These are phyloP conservation scores for Hartigia nigra DNA, from an alignment of 2,888 invertebrate species.

Conservation along the genomic window DNA sequence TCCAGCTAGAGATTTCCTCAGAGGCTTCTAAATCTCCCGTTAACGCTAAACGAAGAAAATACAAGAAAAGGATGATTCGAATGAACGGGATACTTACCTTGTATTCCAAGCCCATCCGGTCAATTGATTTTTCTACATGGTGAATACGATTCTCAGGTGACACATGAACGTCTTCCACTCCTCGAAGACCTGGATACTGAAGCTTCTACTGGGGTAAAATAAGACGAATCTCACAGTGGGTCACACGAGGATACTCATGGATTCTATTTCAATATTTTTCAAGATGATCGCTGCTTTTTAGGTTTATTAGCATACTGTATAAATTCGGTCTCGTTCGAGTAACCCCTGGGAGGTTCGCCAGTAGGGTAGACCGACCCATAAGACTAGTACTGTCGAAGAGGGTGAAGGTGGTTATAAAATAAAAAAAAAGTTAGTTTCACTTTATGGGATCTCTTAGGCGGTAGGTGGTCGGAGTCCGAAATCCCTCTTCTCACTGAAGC, in stretches of 20 bases:
- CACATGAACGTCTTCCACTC: not conserved
- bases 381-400: constrained; percentile 16
- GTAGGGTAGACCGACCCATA: constrained; percentile 3
- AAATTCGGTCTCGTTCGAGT: constrained; percentile 4
- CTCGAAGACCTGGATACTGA: not conserved
- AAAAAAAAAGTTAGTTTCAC: constrained; percentile 47
- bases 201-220: not conserved
- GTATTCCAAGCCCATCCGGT: not conserved
- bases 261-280: constrained; percentile 1
- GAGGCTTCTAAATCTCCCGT: constrained; percentile 36
- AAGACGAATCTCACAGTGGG: not conserved
- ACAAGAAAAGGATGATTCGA: constrained; percentile 6
- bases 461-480: not conserved
- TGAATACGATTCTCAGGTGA: not conserved
- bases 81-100: not conserved
- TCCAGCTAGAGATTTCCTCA: constrained; percentile 50
- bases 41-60: not conserved
- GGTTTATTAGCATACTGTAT: constrained; percentile 19
- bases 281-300: not conserved
- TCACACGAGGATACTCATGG: not conserved
- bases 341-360: constrained; percentile 2
- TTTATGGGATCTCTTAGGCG: constrained; percentile 39
- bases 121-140: constrained; percentile 3
- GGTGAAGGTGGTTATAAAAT: constrained; percentile 28
- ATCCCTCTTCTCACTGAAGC: not conserved